Percentiles rank a stretch among this genome's conserved stretches.
Conservation (phyloP, 2,797 vertebrate species). For the Spinus pinus region DNA sequence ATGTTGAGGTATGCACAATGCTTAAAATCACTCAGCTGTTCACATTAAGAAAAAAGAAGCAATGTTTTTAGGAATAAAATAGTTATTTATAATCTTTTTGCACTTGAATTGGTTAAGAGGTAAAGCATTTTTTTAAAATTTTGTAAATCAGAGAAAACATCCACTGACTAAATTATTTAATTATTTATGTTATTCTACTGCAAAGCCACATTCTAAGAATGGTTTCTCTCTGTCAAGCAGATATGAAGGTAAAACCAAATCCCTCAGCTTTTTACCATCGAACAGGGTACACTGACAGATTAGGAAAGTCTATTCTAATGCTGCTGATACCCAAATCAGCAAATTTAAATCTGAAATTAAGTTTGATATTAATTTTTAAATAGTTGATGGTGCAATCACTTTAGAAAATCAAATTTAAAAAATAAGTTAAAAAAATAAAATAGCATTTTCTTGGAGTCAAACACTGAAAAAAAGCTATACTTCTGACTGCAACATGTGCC, state of each 20-base stretch:
- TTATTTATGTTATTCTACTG: not conserved
- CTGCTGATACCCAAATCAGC: not conserved
- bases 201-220: not conserved
- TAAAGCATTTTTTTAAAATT: not conserved
- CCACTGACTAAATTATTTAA: not conserved
- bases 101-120: not conserved
- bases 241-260: not conserved
- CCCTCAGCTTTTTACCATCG: not conserved
- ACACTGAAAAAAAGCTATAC: not conserved
- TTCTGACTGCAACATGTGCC: not conserved
- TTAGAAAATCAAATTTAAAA: not conserved
- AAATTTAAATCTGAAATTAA: not conserved
- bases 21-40: not conserved
- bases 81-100: not conserved
- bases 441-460: not conserved
- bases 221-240: not conserved
- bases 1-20: not conserved
- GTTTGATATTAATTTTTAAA: not conserved
- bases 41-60: not conserved
- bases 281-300: not conserved
- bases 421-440: accelerated
- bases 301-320: not conserved
- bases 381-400: not conserved
- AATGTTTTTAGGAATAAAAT: not conserved
- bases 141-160: not conserved